Evolutionary conservation across 2,113 vertebrate species (phyloP), one percentile per base, ranked within the genome.

Genomic region (Empidonax traillii): DNA sequence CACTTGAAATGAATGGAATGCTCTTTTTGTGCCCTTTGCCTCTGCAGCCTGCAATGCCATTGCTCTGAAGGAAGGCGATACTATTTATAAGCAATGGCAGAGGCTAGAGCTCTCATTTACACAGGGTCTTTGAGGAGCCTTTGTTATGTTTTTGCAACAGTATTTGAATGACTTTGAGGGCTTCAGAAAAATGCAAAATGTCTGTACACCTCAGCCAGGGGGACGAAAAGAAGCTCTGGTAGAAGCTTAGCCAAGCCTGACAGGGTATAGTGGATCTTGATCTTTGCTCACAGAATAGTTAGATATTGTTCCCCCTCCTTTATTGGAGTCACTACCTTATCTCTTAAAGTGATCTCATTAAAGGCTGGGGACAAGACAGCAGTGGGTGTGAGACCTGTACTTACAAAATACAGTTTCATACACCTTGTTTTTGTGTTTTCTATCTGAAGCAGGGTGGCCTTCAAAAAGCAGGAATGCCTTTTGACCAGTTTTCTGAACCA

Each of bases 351-450:
- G 41, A 90, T 96, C 93, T 95, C 63, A 82, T 86, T 94, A 93
- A 96, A 97, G 84, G 41, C 87, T 96, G 41, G 59, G 94, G 71
- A 85, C n/a, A 92, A 96, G 73, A 90, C 69, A 94, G 89, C 69
- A 96, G 88, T 83, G 71, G 53, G 71, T 95, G 88, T 77, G 74
- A 97, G 90, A 88, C 83, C 91, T 84, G 75, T 85, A 95, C 94
- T 94, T 83, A 87, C 55, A 74, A 93, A 97, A 94, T 89, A 59
- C 15, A 30, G 12, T 96, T 91, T 90, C 12, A 65, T 58, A 30
- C 27, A 87, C 37, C 33, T 85, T 55, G 25, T 56, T 91, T 94
- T 75, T 82, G 72, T 53, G 28, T 63, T 90, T 95, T 62, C 67
- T 24, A 55, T 87, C n/a, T 74, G 77, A 87, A 92, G 49, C 2